Conservation (phyloP, 1,140 invertebrate species). For the Trachymyrmex cornetzi region DNA sequence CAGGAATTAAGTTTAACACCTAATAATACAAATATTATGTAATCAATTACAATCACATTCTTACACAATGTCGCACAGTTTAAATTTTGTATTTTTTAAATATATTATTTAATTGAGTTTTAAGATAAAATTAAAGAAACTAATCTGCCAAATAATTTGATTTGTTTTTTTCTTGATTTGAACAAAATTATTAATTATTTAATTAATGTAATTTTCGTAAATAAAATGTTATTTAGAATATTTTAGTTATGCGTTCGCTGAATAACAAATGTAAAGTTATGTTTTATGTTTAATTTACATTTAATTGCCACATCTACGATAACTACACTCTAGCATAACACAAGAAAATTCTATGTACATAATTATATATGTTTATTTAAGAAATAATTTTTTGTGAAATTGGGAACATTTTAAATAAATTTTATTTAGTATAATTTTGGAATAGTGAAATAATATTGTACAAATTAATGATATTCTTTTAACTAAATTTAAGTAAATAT, state of each 20-base stretch:
- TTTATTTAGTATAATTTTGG: background rate
- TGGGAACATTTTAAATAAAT: background rate
- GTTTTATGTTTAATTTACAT: constrained; percentile 31
- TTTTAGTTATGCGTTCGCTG: constrained; percentile 48
- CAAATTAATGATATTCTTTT: constrained; percentile 8
- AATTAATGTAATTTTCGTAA: background rate
- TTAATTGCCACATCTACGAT: background rate
- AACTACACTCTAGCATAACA: background rate
- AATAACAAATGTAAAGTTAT: constrained; percentile 21
- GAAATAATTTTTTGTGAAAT: constrained; percentile 2
- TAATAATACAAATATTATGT: constrained; percentile 5
- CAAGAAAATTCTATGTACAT: background rate
- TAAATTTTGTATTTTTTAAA: constrained; percentile 2
- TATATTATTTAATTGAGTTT: background rate
- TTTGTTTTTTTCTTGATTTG: background rate
- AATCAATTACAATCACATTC: background rate
- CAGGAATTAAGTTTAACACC: no score
- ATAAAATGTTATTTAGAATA: background rate
- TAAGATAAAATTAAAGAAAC: constrained; percentile 1
- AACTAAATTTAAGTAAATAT: background rate
- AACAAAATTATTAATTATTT: background rate
- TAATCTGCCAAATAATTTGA: background rate
- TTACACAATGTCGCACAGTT: background rate
- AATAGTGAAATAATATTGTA: background rate
- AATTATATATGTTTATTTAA: background rate